Conservation (phyloP, 2,888 invertebrate species). For the Eupeodes luniger region DNA sequence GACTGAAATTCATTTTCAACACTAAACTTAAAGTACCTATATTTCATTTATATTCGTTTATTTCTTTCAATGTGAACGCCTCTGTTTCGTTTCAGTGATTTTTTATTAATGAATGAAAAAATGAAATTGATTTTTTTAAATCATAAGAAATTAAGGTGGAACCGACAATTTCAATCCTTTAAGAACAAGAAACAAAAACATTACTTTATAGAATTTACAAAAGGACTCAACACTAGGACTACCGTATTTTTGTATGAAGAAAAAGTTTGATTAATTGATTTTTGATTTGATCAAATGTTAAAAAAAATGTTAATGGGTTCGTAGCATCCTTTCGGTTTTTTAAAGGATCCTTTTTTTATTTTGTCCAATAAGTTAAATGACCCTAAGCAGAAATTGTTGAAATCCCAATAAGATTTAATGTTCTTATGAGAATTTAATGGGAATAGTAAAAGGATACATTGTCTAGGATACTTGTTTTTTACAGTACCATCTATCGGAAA, state of each 20-base stretch:
- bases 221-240: constrained; percentile 64
- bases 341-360: too few species aligned
- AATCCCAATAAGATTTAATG: constrained; percentile 27
- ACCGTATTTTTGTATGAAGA: constrained; percentile 37
- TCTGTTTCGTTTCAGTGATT: background rate
- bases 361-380: constrained; percentile 30
- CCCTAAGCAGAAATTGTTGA: too few species aligned
- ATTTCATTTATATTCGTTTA: constrained; percentile 58
- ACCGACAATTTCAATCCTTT: constrained; percentile 64
- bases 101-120: constrained; percentile 5
- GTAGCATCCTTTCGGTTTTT: too few species aligned
- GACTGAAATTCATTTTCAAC: constrained; percentile 55
- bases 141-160: constrained; percentile 46
- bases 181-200: constrained; percentile 15
- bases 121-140: constrained; percentile 20
- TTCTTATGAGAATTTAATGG: background rate
- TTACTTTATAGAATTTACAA: constrained; percentile 50
- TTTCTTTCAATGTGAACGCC: constrained; percentile 42
- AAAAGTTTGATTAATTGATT: constrained; percentile 62
- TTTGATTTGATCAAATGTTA: constrained; percentile 18
- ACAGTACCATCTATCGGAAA: constrained; percentile 48
- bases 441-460: constrained; percentile 43
- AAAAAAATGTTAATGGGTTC: background rate
- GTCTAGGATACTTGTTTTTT: constrained; percentile 4
- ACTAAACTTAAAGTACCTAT: constrained; percentile 41